Evolutionary conservation across 2,888 invertebrate species (phyloP).

Genomic region (Drosophila emarginata): DNA sequence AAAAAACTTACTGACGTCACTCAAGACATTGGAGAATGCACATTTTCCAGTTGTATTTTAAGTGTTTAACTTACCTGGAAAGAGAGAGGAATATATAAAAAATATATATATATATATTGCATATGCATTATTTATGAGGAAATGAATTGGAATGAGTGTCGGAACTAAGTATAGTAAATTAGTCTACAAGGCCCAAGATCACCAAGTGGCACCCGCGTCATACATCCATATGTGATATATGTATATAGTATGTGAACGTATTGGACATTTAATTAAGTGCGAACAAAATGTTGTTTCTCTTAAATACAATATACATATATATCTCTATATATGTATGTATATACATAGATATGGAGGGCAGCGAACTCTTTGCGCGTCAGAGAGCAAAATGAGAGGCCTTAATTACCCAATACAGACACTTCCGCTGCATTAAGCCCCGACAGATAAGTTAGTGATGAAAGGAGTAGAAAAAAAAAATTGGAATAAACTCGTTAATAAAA

Average conservation of each 20-base stretch:
- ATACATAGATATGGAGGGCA: conserved; percentile 27
- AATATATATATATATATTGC: conserved; percentile 9
- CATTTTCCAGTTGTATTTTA: background rate
- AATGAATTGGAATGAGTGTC: conserved; percentile 39
- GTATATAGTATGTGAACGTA: conserved; percentile 8
- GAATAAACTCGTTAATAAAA: background rate
- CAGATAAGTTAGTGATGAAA: conserved; percentile 18
- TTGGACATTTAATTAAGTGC: conserved; percentile 64
- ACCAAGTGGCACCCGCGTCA: conserved; percentile 47
- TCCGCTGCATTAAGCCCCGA: conserved; percentile 31
- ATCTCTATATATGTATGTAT: conserved; percentile 11
- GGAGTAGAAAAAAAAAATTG: background rate
- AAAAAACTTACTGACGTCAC: conserved; percentile 47
- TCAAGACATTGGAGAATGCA: conserved; percentile 21
- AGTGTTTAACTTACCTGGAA: conserved; percentile 57
- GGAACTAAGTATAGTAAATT: conserved; percentile 6
- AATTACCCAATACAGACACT: conserved; percentile 36
- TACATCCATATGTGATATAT: conserved; percentile 11
- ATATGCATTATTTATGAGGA: conserved; percentile 49
- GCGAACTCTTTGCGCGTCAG: conserved; percentile 35
- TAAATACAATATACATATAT: conserved; percentile 11
- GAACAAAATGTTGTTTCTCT: conserved; percentile 44
- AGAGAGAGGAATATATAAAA: conserved; percentile 26
- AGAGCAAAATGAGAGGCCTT: conserved; percentile 19
- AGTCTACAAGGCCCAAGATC: conserved; percentile 29